phyloP scores from a whole-genome alignment of 2,888 invertebrate species.

The Morpho deidamia region DNA sequence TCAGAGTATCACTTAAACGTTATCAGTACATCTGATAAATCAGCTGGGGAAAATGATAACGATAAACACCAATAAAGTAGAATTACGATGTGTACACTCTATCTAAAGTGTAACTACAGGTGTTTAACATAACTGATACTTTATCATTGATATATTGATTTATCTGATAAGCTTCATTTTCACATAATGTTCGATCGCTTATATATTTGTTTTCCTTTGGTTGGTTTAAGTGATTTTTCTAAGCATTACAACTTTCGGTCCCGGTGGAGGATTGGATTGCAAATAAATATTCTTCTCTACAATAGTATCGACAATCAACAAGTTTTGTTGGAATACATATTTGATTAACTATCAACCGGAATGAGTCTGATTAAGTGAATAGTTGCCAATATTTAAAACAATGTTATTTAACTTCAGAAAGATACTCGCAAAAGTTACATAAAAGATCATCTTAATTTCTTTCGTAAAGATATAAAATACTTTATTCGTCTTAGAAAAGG shows the following conservation, averaged over 20 bases:
- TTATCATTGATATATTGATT: background rate
- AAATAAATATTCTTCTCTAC: no score
- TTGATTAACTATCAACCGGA: no score
- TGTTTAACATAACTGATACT: background rate
- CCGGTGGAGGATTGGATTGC: no score
- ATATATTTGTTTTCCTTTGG: no score
- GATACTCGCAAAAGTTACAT: background rate
- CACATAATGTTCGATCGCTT: no score
- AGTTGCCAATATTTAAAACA: no score
- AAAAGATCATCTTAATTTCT: constrained; percentile 6
- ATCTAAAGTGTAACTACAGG: background rate
- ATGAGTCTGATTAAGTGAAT: no score
- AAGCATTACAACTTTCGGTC: no score
- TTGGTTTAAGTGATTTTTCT: no score
- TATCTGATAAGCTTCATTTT: background rate
- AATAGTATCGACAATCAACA: no score
- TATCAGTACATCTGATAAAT: constrained; percentile 3
- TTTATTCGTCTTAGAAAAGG: constrained; percentile 18
- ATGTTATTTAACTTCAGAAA: no score
- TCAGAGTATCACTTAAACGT: constrained; percentile 1
- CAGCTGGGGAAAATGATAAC: constrained; percentile 2
- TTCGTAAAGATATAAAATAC: constrained; percentile 14
- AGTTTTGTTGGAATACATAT: no score
- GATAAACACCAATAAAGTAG: background rate
- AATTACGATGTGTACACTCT: background rate